A percentile compares a stretch with the other conserved stretches of the same genome.
Evolutionary conservation across 2,888 invertebrate species (phyloP).

Genomic region (Temnothorax ravouxi): DNA sequence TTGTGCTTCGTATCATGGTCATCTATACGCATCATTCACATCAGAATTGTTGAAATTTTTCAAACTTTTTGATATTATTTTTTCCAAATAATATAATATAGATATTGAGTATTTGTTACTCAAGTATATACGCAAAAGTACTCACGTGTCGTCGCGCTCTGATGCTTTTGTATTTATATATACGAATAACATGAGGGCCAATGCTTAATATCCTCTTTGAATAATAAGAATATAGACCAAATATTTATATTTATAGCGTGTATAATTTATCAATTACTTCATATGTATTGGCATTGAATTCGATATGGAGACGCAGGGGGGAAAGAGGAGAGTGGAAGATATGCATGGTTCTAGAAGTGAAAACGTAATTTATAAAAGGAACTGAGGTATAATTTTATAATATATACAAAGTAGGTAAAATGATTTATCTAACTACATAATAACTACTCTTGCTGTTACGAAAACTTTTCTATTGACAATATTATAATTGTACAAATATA

Average conservation of each 20-base stretch:
- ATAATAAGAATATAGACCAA: neutral
- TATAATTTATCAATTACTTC: neutral
- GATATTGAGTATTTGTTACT: slow-evolving; percentile 6
- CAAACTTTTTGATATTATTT: neutral
- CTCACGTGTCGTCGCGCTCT: neutral
- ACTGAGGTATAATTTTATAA: slow-evolving; percentile 1
- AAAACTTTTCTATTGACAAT: slow-evolving; percentile 22
- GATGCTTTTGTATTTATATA: neutral
- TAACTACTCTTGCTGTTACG: neutral
- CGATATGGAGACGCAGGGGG: neutral
- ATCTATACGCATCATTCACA: neutral
- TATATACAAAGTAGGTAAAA: neutral
- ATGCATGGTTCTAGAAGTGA: slow-evolving; percentile 16
- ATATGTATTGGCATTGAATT: slow-evolving; percentile 6
- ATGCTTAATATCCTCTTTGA: slow-evolving; percentile 68
- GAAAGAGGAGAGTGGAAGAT: neutral
- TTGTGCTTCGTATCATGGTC: neutral
- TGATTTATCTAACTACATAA: neutral
- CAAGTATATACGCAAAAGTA: neutral
- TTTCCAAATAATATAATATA: neutral
- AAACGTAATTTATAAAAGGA: neutral
- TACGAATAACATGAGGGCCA: slow-evolving; percentile 68
- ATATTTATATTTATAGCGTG: slow-evolving; percentile 17
- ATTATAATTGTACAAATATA: slow-evolving; percentile 30
- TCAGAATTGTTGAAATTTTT: neutral